Percentiles rank a stretch among this genome's conserved stretches.
Conservation (phyloP, 2,113 vertebrate species). For the Osmerus mordax region DNA sequence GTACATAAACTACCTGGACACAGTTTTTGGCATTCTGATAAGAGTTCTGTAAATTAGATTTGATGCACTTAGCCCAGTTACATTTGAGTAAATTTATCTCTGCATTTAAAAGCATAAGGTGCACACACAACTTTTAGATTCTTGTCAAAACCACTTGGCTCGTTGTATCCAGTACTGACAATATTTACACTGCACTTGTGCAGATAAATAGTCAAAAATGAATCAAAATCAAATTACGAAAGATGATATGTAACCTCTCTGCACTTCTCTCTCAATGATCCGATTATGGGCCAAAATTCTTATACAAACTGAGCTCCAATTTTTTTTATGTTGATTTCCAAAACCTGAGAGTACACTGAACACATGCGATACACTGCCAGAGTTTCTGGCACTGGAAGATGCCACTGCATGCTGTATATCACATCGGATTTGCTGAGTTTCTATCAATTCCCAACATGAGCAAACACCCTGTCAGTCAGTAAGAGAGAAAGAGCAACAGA, state of each 20-base stretch:
- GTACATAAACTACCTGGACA: background rate
- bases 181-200: slow-evolving; percentile 38
- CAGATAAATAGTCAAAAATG: slow-evolving; percentile 27
- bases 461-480: slow-evolving; percentile 60
- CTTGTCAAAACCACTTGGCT: slow-evolving; percentile 39
- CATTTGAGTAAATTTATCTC: slow-evolving; percentile 8
- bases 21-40: background rate
- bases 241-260: slow-evolving; percentile 1
- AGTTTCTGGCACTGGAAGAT: slow-evolving; percentile 20
- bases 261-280: slow-evolving; percentile 25
- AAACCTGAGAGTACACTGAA: background rate
- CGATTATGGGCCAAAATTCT: slow-evolving; percentile 6
- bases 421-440: slow-evolving; percentile 58
- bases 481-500: slow-evolving; percentile 12
- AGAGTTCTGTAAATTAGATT: background rate
- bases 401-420: slow-evolving; percentile 58
- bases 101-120: slow-evolving; percentile 9
- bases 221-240: slow-evolving; percentile 31
- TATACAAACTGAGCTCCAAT: slow-evolving; percentile 4
- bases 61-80: background rate
- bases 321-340: too few relatives aligned
- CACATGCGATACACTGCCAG: slow-evolving; percentile 6
- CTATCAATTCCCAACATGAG: slow-evolving; percentile 62
- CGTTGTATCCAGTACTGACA: slow-evolving; percentile 1
- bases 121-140: slow-evolving; percentile 15